Percentiles rank a stretch among this genome's conserved stretches.
Conservation (phyloP, 2,113 vertebrate genomes). For the Plecturocebus donacophilus region DNA sequence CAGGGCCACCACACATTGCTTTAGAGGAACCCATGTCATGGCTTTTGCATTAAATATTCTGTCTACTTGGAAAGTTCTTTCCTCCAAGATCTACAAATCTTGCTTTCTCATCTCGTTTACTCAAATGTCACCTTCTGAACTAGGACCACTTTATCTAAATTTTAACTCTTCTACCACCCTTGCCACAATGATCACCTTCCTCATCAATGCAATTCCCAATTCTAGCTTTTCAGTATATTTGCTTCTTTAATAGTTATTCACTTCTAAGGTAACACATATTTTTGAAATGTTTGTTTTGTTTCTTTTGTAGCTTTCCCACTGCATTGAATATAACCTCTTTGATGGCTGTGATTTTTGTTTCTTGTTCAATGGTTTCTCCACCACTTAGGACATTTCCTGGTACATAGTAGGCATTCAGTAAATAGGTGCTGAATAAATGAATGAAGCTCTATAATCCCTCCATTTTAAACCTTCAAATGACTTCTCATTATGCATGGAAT, state of each 20-base stretch:
- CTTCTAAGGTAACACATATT: background rate
- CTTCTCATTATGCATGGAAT: background rate
- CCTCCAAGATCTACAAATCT: background rate
- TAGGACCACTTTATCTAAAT: background rate
- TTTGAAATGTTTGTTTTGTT: background rate
- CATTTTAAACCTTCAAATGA: background rate
- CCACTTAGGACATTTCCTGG: background rate
- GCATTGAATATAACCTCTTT: background rate
- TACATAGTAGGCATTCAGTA: background rate
- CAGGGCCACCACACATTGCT: background rate
- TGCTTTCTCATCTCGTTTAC: background rate
- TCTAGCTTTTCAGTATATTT: background rate
- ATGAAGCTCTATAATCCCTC: background rate
- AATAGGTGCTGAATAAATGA: background rate
- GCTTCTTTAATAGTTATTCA: background rate
- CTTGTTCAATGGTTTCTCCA: background rate
- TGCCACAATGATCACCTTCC: background rate
- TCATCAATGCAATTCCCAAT: background rate
- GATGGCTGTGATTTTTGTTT: background rate
- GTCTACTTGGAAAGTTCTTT: background rate
- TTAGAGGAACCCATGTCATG: background rate
- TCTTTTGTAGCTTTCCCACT: background rate
- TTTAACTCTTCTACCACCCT: background rate
- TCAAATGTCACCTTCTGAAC: background rate
- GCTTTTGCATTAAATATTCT: background rate